Base-by-base conservation (phyloP, 2,113 vertebrate genomes). In the Hypomesus transpacificus region DNA sequence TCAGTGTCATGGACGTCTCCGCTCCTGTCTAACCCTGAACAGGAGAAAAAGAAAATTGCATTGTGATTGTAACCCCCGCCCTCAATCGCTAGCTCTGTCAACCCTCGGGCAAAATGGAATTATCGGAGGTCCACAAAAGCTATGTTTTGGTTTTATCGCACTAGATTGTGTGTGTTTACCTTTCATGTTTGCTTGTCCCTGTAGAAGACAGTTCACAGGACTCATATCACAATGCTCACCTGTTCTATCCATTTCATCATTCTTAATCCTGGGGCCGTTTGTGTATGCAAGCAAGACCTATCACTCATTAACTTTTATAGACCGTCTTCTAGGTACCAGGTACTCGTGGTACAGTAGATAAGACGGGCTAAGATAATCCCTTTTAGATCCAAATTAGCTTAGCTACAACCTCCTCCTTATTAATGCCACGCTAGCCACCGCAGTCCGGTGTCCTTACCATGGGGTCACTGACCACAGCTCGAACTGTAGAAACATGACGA, bases 151-250 rank as follows among this genome's bases (percentile, higher is more conserved):
- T 56, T 56, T 56, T 18, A n/a, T 56, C 53, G 4, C n/a, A 56
- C 53, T 57, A 62, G 69, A 67, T 67, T 39, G 75, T n/a, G 75
- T 3, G 22, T 70, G 71, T 80, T 74, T 82, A 76, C 3, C 5
- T 56, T 18, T 4, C n/a, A 8, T 56, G 53, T 56, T 56, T n/a
- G 17, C 53, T 56, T 56, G 16, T 18, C 53, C 53, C 16, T n/a
- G n/a, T n/a, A 56, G 17, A 56, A 56, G 17, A 56, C 53, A 18
- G 14, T 56, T 56, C 53, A 6, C 53, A n/a, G 17, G 0, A 3
- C 14, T 56, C 53, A 6, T 11, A 56, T 56, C 53, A 56, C 53
- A 56, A 3, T 3, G 16, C 39, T 46, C 39, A 46, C 39, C 39
- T 46, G 39, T 13, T 46, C 39, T 13, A 13, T 46, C 39, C 9